Base-by-base conservation (phyloP, 92 coral and sea anemone species). In the Pocillopora grandis region DNA sequence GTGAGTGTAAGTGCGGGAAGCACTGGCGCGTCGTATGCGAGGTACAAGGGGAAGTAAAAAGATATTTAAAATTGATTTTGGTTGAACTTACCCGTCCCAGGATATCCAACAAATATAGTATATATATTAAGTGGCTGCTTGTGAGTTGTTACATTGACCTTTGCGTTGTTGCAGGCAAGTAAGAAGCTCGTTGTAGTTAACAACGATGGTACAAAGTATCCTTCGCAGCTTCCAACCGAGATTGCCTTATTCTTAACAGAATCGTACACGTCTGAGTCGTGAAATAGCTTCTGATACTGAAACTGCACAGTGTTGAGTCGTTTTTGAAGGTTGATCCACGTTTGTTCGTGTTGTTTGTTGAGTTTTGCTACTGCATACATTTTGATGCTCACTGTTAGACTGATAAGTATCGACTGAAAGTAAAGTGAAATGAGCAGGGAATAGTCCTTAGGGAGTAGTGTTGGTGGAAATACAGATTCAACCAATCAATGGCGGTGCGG, bases 201-300 rank as follows among this genome's bases (percentile, higher is more conserved):
- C 63, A 89, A 70, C 13, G 92, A 80, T n/a, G 92, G 90, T 17
- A 89, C 76, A 67, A 79, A 89, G 23, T 89, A 89, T 35, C 92
- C 92, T 48, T 89, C 92, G 49, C 89, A 89, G 55, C 89, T 79
- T 64, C 88, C 82, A 19, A 78, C 82, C 15, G 85, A 78, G 9
- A 88, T 12, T 58, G 85, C 92, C 65, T 80, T 80, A 57, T 86
- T 80, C 3, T 71, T 36, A 8, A 72, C 75, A 35, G 80, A 86
- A 9, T 61, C 15, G n/a, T 79, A 56, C 33, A 80, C 76, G 9
- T 84, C 84, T 36, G 31, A 36, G n/a, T 19, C 27, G n/a, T 86
- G 62, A 63, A 88, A 88, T 61, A 88, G 67, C 13, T 70, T 72
- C 17, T 59, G 23, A 75, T 84, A 79, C 12, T 59, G 58, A 71